phyloP scores from a whole-genome alignment of 1,140 invertebrate genomes.

The Ceratitis capitata region DNA sequence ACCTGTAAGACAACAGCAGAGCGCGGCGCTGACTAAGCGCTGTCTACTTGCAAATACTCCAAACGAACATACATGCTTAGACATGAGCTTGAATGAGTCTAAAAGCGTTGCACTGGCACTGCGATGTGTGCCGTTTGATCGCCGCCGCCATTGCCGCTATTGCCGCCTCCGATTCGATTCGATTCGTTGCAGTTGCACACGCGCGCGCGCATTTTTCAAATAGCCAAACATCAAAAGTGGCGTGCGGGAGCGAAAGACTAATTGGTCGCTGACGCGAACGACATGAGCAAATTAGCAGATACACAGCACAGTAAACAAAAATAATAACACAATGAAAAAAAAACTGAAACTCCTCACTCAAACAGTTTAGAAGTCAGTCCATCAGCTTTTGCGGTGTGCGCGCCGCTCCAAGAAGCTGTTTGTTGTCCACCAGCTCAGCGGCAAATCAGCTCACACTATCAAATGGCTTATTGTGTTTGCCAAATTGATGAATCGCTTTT shows the following conservation, averaged over 20 bases:
- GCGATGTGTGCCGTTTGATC: neutral
- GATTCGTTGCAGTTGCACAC: neutral
- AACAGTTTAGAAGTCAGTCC: neutral
- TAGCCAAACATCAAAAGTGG: neutral
- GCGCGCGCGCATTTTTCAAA: constrained; percentile 6
- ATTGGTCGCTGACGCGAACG: constrained; percentile 8
- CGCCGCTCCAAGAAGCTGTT: neutral
- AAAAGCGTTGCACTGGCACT: neutral
- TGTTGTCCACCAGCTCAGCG: neutral
- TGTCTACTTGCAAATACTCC: neutral
- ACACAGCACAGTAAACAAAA: too few species aligned
- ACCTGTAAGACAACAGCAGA: neutral
- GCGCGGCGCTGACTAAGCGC: neutral
- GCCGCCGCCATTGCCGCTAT: too few species aligned
- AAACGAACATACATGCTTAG: neutral
- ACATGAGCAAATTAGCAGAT: constrained; percentile 10
- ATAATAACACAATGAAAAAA: neutral
- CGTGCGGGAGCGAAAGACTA: constrained; percentile 10
- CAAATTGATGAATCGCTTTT: neutral
- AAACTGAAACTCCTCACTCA: neutral
- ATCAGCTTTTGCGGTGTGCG: neutral
- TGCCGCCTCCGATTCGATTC: neutral
- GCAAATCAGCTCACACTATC: neutral
- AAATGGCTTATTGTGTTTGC: neutral
- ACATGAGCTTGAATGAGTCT: neutral